phyloP scores from a whole-genome alignment of 2,888 invertebrate species.

The Rapana venosa region DNA sequence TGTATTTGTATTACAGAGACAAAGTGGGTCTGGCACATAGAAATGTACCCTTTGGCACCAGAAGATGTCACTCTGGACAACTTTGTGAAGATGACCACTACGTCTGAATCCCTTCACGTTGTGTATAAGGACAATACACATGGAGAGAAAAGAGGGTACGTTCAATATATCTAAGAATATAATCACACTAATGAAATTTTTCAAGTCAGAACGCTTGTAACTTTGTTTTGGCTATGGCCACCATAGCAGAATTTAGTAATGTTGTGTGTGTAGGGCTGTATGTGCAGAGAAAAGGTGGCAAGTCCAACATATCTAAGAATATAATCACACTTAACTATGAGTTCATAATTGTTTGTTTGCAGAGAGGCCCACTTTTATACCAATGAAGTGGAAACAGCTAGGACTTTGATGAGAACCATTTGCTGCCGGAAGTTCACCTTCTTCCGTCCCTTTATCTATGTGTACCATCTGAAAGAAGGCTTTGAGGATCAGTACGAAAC shows the following conservation, averaged over 20 bases:
- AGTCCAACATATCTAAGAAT: too few relatives aligned
- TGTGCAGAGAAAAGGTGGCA: too few relatives aligned
- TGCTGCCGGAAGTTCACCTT: conserved; percentile 38
- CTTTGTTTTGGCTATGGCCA: too few relatives aligned
- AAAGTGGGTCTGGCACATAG: conserved; percentile 43
- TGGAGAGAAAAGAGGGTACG: conserved; percentile 38
- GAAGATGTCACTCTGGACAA: conserved; percentile 41
- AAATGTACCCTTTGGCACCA: conserved; percentile 39
- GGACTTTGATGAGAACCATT: conserved; percentile 34
- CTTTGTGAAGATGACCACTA: conserved; percentile 41
- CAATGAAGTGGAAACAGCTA: conserved; percentile 22
- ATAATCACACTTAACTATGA: too few relatives aligned
- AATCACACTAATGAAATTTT: too few relatives aligned
- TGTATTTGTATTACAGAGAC: neutral
- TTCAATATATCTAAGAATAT: too few relatives aligned
- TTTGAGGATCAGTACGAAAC: conserved; percentile 7
- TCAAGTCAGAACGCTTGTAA: too few relatives aligned
- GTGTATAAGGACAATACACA: conserved; percentile 8
- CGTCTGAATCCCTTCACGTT: conserved; percentile 16
- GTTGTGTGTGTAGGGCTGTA: too few relatives aligned
- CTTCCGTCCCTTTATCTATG: conserved; percentile 31
- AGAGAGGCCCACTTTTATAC: conserved; percentile 43
- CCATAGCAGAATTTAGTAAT: too few relatives aligned
- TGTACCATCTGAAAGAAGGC: conserved; percentile 24
- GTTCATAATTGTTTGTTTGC: neutral